These are phyloP conservation scores for Nycticebus coucang DNA, from an alignment of 2,113 vertebrate species.

Conservation along the genomic window DNA sequence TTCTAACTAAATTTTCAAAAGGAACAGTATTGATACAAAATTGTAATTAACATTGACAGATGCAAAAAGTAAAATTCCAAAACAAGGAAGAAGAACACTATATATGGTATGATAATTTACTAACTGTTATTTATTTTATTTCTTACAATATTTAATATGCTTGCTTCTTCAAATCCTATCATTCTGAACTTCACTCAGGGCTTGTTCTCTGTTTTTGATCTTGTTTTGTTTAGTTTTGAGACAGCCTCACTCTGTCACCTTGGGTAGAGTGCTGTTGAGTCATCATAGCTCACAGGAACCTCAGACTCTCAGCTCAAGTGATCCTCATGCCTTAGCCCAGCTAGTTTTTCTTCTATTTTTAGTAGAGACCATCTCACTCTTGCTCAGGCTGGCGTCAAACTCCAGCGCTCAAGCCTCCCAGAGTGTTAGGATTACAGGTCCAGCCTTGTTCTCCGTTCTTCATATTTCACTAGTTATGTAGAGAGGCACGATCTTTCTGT, in stretches of 20 bases:
- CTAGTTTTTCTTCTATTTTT: no score
- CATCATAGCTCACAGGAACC: no score
- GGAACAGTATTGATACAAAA: not conserved
- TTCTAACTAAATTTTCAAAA: not conserved
- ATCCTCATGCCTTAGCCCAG: no score
- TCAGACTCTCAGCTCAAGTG: no score
- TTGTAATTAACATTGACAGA: not conserved
- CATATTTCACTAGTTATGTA: not conserved
- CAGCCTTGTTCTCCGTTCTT: not conserved
- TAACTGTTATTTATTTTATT: not conserved
- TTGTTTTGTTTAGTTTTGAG: no score
- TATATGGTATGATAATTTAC: not conserved
- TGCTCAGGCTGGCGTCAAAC: no score
- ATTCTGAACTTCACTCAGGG: not conserved
- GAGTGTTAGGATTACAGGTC: no score
- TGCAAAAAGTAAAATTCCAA: not conserved
- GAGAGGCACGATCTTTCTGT: not conserved
- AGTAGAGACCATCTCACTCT: no score
- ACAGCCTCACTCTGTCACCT: no score
- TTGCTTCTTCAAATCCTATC: not conserved
- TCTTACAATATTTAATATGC: not conserved
- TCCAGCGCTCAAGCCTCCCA: no score
- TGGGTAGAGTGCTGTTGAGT: no score
- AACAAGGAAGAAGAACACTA: not conserved
- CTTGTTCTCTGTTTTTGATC: no score